Evolutionary conservation across 2,113 vertebrate species (phyloP).

Genomic region (Ranitomeya imitator): DNA sequence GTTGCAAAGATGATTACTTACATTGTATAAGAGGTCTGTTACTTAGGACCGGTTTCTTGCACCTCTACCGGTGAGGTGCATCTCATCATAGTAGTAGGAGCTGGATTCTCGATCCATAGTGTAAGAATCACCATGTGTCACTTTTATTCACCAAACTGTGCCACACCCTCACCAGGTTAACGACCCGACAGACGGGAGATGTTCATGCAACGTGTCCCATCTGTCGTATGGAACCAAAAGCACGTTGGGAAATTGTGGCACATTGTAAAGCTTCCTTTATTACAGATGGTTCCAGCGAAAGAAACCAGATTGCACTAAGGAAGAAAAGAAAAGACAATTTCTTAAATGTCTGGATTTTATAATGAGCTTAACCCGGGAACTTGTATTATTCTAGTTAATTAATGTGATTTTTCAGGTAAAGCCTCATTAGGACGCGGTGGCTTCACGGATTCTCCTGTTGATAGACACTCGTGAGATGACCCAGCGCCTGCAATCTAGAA

Average conservation of each 20-base stretch:
- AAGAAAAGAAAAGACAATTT: background rate
- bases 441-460: background rate
- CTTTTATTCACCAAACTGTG: conserved; percentile 41
- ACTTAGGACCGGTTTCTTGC: background rate
- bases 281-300: conserved; percentile 27
- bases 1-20: background rate
- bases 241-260: conserved; percentile 30
- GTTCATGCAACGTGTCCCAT: conserved; percentile 37
- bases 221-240: conserved; percentile 44
- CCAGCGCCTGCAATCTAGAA: conserved; percentile 8
- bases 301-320: conserved; percentile 21
- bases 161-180: conserved; percentile 42
- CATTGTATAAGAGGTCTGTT: background rate
- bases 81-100: background rate
- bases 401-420: conserved; percentile 41
- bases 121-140: conserved; percentile 44
- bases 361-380: background rate
- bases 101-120: background rate
- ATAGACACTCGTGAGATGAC: conserved; percentile 28
- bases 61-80: background rate
- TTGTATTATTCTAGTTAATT: conserved; percentile 33
- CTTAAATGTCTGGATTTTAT: conserved; percentile 32
- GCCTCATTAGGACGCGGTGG: conserved; percentile 6
- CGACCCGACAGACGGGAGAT: conserved; percentile 41
- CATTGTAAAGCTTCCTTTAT: conserved; percentile 36